Conservation (phyloP, 2,797 vertebrate genomes). For the Rhyacichthys aspro region DNA sequence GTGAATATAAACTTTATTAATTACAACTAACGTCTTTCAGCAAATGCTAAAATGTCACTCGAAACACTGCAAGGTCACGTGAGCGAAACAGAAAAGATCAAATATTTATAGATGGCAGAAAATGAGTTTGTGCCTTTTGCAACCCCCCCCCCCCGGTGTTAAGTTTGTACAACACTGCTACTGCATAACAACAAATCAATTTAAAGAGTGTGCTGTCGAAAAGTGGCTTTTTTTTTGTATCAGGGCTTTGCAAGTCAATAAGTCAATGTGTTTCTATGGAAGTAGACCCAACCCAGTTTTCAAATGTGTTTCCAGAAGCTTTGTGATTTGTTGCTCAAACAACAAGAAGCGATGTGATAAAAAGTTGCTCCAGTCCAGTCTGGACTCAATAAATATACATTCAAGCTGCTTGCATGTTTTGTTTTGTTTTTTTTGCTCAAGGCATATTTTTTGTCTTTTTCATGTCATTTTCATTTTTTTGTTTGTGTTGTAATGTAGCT, state of each 20-base stretch:
- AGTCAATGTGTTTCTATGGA: constrained; percentile 14
- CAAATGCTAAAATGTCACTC: constrained; percentile 9
- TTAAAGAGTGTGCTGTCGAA: constrained; percentile 12
- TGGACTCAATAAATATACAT: too few species aligned
- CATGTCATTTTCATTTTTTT: too few species aligned
- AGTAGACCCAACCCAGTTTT: constrained; percentile 3
- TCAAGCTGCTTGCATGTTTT: too few species aligned
- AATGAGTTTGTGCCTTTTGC: constrained; percentile 14
- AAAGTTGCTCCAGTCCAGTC: too few species aligned
- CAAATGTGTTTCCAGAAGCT: constrained; percentile 9
- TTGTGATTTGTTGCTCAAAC: neutral
- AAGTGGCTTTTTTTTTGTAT: constrained; percentile 8
- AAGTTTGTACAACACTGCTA: neutral
- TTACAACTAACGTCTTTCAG: neutral
- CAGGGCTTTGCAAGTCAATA: constrained; percentile 14
- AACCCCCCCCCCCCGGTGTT: neutral
- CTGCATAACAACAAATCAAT: constrained; percentile 13
- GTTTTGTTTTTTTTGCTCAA: too few species aligned
- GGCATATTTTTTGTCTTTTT: too few species aligned
- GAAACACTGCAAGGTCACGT: too few species aligned
- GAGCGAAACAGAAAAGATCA: constrained; percentile 5
- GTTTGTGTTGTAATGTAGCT: too few species aligned
- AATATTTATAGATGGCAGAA: constrained; percentile 7
- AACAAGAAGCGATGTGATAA: neutral
- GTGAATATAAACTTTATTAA: neutral